Conservation (phyloP, 1,140 invertebrate species). For the Trichonephila clavipes region DNA sequence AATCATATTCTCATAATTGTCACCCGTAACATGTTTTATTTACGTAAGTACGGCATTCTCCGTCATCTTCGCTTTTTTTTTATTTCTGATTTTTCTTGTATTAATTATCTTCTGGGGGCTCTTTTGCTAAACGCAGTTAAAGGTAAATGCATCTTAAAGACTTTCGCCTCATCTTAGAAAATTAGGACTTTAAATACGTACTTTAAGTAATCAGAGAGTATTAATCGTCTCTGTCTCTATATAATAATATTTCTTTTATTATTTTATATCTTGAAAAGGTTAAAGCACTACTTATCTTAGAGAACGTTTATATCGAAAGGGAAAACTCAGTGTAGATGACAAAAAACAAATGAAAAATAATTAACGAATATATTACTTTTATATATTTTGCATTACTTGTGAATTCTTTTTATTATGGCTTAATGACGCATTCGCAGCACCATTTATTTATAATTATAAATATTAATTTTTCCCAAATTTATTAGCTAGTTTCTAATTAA, state of each 20-base stretch:
- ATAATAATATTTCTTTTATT: conserved; percentile 7
- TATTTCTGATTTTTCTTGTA: background rate
- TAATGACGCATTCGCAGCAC: too few relatives aligned
- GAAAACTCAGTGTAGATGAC: background rate
- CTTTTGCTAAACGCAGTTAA: background rate
- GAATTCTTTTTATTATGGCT: too few relatives aligned
- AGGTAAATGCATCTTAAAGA: conserved; percentile 39
- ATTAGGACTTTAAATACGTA: conserved; percentile 45
- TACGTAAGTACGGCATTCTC: conserved; percentile 40
- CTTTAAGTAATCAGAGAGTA: conserved; percentile 24
- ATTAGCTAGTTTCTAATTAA: too few relatives aligned
- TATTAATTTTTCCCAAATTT: too few relatives aligned
- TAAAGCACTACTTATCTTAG: background rate
- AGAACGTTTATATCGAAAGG: background rate
- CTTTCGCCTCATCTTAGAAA: conserved; percentile 37
- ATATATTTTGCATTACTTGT: too few relatives aligned
- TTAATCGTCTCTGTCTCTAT: conserved; percentile 12
- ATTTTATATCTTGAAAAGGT: conserved; percentile 13
- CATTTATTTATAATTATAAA: too few relatives aligned
- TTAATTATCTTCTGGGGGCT: conserved; percentile 31
- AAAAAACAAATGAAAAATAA: too few relatives aligned
- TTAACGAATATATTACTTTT: too few relatives aligned
- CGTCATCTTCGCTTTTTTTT: background rate
- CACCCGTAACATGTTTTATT: conserved; percentile 68
- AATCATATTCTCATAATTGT: conserved; percentile 71